Conservation (phyloP, 2,888 invertebrate species). For the Heterodera filipjevi region DNA sequence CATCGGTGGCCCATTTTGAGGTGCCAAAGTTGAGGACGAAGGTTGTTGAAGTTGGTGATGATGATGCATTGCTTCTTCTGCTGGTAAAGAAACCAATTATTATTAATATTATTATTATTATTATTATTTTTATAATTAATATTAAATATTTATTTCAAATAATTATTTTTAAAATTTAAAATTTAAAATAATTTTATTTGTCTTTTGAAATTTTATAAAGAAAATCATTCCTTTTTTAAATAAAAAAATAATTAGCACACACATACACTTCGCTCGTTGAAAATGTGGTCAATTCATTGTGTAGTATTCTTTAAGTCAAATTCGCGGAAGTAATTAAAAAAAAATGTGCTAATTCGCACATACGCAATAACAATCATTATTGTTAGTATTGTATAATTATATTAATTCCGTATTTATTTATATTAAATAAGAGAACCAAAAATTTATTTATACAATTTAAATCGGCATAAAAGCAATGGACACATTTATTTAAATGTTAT, state of each 20-base stretch:
- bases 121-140: too few species aligned
- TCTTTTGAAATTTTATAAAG: background rate
- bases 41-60: background rate
- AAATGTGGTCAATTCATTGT: constrained; percentile 1
- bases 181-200: background rate
- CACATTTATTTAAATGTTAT: too few species aligned
- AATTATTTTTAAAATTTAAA: background rate
- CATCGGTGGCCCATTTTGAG: background rate
- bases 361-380: too few species aligned
- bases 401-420: too few species aligned
- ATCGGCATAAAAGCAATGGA: too few species aligned
- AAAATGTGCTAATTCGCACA: background rate
- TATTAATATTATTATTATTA: background rate
- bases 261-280: background rate
- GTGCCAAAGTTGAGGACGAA: background rate
- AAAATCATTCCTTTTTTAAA: background rate
- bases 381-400: too few species aligned
- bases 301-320: background rate
- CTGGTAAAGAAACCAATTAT: too few species aligned
- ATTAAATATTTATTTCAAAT: background rate
- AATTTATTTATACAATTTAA: too few species aligned
- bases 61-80: too few species aligned
- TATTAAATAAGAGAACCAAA: too few species aligned
- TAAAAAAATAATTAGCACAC: background rate
- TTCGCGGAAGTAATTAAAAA: background rate